These are phyloP conservation scores for Isaurus tuberculatus DNA, from an alignment of 92 coral and sea anemone genomes.

Conservation along the genomic window DNA sequence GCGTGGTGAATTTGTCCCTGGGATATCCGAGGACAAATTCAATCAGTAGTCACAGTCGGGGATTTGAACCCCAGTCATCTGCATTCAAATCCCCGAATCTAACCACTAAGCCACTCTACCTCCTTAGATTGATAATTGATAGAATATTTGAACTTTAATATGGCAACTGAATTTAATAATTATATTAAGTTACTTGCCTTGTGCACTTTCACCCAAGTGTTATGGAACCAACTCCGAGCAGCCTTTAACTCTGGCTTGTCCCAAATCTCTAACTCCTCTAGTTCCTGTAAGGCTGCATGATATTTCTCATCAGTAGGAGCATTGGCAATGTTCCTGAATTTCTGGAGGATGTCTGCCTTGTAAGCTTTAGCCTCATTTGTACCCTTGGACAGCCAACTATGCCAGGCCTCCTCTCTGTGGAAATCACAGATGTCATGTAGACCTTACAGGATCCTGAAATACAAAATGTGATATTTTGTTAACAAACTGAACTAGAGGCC, in stretches of 20 bases:
- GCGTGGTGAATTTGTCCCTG: too few species aligned
- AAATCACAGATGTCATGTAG: neutral
- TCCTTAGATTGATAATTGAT: neutral
- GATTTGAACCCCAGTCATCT: too few species aligned
- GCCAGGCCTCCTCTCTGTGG: neutral
- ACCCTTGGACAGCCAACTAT: neutral
- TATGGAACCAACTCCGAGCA: neutral
- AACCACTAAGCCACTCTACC: too few species aligned
- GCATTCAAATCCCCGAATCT: too few species aligned
- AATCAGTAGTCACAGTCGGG: too few species aligned
- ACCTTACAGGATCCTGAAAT: conserved; percentile 3
- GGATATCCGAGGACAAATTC: too few species aligned
- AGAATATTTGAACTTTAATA: neutral
- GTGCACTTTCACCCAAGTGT: conserved; percentile 5
- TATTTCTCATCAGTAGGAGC: neutral
- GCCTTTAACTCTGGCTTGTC: neutral
- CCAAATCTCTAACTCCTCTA: neutral
- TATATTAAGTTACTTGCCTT: neutral
- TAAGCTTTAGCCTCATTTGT: neutral
- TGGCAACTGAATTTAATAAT: neutral
- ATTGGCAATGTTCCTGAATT: neutral
- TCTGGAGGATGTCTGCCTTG: conserved; percentile 1
- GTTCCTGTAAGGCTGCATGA: neutral
- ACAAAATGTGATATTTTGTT: too few species aligned
- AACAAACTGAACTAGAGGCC: too few species aligned